Conservation (phyloP, 2,888 invertebrate species). For the Ganaspis brasiliensis region DNA sequence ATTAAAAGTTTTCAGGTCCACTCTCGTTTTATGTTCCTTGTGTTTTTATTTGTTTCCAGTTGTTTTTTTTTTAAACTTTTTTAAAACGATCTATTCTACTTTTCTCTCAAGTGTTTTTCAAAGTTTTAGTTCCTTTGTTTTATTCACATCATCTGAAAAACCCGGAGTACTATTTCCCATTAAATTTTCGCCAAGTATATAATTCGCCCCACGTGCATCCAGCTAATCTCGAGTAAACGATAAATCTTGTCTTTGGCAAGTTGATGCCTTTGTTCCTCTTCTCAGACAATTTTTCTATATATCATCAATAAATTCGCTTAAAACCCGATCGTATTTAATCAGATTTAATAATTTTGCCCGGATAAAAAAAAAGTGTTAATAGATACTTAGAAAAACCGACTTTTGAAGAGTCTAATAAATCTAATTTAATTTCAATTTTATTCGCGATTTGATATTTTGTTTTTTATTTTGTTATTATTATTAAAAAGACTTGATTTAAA, state of each 20-base stretch:
- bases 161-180: slow-evolving; percentile 31
- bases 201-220: slow-evolving; percentile 24
- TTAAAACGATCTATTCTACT: background rate
- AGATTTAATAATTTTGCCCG: background rate
- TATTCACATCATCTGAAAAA: background rate
- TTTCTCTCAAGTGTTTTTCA: background rate
- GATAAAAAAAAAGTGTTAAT: too few relatives aligned
- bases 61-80: slow-evolving; percentile 5
- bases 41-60: background rate
- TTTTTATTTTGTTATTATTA: too few relatives aligned
- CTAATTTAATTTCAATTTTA: background rate
- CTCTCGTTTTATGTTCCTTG: background rate
- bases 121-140: background rate
- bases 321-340: background rate
- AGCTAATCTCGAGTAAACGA: slow-evolving; percentile 11
- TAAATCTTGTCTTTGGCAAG: slow-evolving; percentile 30
- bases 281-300: background rate
- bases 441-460: too few relatives aligned
- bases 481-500: too few relatives aligned
- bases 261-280: background rate
- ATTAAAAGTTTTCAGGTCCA: background rate
- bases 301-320: background rate
- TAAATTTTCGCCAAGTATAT: slow-evolving; percentile 29
- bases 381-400: too few relatives aligned
- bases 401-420: too few relatives aligned